Base-by-base conservation (phyloP, 2,888 invertebrate genomes). In the Apodemia duryi region DNA sequence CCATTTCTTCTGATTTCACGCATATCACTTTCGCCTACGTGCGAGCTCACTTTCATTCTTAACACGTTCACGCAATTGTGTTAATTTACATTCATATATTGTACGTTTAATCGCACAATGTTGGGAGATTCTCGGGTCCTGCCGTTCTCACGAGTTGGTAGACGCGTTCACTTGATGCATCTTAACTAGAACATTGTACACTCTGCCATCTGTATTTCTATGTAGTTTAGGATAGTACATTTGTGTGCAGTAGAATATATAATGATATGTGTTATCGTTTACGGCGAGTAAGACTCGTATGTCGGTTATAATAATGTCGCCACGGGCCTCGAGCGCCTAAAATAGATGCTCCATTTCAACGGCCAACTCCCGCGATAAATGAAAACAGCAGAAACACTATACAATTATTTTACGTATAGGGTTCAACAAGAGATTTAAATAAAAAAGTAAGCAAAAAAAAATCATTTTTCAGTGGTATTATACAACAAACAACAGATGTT, bases 281-380 rank as follows among this genome's bases (percentile, higher is more conserved):
- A 83, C 82, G 75, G 79, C 75, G 74, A 75, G 82, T 83, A 81
- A 85, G 83, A 78, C 78, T 85, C 82, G 82, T 81, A 79, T 83
- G 82, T 83, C 83, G 77, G 83, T 78, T 84, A 82, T 80, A 81
- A 83, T 88, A 86, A 83, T 89, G 88, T 89, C 90, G 84, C 84
- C 85, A 81, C 90, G 89, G 89, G 90, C 89, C 90, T 88, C 89
- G 87, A 77, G 79, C 80, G 82, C 85, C 84, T 81, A 86, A 91
- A 91, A 91, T 91, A 91, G 91, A 86, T 81, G 89, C 79, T 86
- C 91, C 87, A 90, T 84, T 89, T 91, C 86, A 82, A 85, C 86
- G 80, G 84, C 84, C 87, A 81, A 80, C 86, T 83, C 84, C 83
- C 78, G 82, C 81, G 86, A 84, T 84, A 83, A 83, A 84, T 86